phyloP scores from a whole-genome alignment of 2,888 invertebrate genomes.

The Campopleginae sp. region DNA sequence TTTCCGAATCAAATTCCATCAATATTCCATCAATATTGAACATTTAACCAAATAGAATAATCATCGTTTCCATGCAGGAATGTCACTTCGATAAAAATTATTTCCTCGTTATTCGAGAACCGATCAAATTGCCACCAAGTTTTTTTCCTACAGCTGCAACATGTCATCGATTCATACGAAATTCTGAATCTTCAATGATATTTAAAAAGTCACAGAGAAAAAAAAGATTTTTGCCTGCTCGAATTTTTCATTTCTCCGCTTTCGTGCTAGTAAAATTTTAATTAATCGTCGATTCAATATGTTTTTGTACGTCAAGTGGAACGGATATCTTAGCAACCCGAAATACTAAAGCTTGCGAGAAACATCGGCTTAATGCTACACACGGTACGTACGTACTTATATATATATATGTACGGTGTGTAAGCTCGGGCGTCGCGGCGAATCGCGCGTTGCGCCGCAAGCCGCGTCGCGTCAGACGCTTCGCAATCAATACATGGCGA shows the following conservation, averaged over 20 bases:
- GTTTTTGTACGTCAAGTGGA: not conserved
- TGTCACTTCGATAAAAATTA: too few species aligned
- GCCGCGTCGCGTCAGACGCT: conserved; percentile 75
- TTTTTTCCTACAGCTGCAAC: too few species aligned
- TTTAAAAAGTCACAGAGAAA: not conserved
- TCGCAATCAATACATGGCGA: conserved; percentile 80
- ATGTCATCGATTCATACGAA: too few species aligned
- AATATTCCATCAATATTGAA: too few species aligned
- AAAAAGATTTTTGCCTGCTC: not conserved
- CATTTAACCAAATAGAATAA: too few species aligned
- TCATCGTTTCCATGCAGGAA: too few species aligned
- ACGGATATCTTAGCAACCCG: conserved; percentile 52
- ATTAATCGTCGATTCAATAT: not conserved
- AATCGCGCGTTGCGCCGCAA: conserved; percentile 62
- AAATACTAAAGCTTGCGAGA: conserved; percentile 28
- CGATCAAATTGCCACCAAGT: too few species aligned
- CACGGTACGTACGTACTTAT: conserved; percentile 27
- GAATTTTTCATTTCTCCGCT: not conserved
- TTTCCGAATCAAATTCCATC: too few species aligned
- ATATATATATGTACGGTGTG: conserved; percentile 29
- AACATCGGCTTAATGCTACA: conserved; percentile 50
- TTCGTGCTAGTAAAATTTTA: not conserved
- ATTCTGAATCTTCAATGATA: too few species aligned
- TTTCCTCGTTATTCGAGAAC: too few species aligned
- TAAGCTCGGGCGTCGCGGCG: conserved; percentile 59